Percentiles rank a stretch among this genome's conserved stretches.
Evolutionary conservation across 2,113 vertebrate species (phyloP).

Genomic region (Oncorhynchus tshawytscha): DNA sequence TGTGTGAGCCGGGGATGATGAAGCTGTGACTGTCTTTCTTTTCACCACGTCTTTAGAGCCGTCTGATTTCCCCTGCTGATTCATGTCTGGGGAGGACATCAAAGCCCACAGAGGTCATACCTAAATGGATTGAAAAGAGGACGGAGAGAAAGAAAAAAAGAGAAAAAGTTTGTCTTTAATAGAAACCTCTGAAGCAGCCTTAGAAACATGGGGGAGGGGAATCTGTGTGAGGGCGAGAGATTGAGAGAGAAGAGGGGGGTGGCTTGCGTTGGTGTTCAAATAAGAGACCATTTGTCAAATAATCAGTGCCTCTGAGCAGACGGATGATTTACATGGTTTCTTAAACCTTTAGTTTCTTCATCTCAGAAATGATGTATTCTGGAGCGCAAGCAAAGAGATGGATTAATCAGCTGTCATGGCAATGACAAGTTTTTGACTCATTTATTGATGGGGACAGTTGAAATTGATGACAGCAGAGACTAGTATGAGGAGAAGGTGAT

Average conservation of each 20-base stretch:
- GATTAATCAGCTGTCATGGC: conserved; percentile 45
- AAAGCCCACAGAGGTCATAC: conserved; percentile 52
- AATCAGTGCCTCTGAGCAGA: conserved; percentile 62
- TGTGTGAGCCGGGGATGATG: not conserved
- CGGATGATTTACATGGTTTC: conserved; percentile 64
- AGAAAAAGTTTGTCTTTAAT: conserved; percentile 1
- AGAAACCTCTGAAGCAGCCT: conserved; percentile 37
- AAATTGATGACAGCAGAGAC: conserved; percentile 56
- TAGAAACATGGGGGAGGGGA: conserved; percentile 32
- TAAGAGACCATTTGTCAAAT: conserved; percentile 55
- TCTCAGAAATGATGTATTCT: conserved; percentile 41
- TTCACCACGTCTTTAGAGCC: conserved; percentile 12
- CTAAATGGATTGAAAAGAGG: conserved; percentile 41
- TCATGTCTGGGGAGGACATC: not conserved
- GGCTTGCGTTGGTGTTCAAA: conserved; percentile 71
- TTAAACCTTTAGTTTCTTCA: not conserved
- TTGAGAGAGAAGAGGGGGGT: conserved; percentile 33
- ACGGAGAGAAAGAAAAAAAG: conserved; percentile 29
- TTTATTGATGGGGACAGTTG: conserved; percentile 51
- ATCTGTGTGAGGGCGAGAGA: conserved; percentile 23
- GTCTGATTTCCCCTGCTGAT: conserved; percentile 49
- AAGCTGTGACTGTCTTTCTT: not conserved
- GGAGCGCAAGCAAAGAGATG: conserved; percentile 31
- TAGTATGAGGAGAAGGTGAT: conserved; percentile 35
- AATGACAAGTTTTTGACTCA: conserved; percentile 46